Conservation (phyloP, 2,113 vertebrate genomes). For the Vulpes vulpes region DNA sequence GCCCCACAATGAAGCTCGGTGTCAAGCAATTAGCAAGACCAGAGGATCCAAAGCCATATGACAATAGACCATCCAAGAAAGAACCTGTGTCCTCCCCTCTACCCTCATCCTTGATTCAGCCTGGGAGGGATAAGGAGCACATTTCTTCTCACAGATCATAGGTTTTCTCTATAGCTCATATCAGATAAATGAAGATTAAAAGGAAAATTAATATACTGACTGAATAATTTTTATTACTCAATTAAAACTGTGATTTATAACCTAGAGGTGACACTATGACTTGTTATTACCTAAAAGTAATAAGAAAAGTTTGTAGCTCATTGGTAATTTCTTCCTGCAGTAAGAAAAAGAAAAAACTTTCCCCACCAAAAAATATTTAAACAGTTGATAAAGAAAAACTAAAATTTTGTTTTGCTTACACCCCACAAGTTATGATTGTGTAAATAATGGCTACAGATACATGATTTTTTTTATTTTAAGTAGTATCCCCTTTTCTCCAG, state of each 20-base stretch:
- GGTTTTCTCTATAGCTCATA: neutral
- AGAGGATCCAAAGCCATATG: neutral
- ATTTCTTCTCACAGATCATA: neutral
- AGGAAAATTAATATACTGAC: neutral
- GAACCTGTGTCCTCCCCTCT: neutral
- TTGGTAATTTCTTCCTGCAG: neutral
- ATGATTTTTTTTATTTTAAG: slow-evolving; percentile 25
- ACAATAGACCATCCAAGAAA: neutral
- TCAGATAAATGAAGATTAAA: neutral
- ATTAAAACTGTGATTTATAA: slow-evolving; percentile 15
- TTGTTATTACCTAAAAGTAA: neutral
- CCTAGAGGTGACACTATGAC: neutral
- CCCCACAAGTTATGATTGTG: neutral
- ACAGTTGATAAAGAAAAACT: neutral
- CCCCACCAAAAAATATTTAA: neutral
- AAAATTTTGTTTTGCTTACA: slow-evolving; percentile 6
- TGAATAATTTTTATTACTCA: neutral
- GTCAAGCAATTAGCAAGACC: neutral
- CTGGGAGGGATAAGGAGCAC: neutral
- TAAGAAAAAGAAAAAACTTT: neutral
- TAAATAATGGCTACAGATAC: neutral
- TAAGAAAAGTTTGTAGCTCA: neutral
- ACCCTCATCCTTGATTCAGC: neutral
- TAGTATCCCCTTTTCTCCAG: neutral
- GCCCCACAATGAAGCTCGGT: neutral